Evolutionary conservation across 2,797 vertebrate genomes (phyloP), one percentile per base, ranked within the genome.

Genomic region (Danio tinwini): DNA sequence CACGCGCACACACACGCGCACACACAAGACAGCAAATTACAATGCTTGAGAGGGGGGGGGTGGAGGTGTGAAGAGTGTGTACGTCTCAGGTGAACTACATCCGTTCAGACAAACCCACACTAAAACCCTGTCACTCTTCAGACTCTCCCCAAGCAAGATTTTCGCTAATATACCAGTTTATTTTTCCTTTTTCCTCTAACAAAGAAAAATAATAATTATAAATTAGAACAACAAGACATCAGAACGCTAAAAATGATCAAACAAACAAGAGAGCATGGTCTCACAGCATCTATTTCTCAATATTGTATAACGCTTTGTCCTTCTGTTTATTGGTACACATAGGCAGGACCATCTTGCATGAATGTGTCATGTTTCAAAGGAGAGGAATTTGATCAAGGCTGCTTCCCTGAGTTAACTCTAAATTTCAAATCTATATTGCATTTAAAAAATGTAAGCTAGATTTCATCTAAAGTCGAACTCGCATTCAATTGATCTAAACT

Each of bases 391-490:
- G 93, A 93, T 94, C 93, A 91, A 93, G 94, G 93, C 93, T 95
- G 94, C 94, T 94, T 93, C 93, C 94, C 93, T 93, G 93, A 93
- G 89, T 89, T 90, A 86, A 84, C 86, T 88, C 87, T 67, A 67
- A 85, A 81, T 82, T 55, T 81, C 9, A 61, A 80, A 81, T 78
- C n/a, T 70, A 58, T 39, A 47, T 52, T 52, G 45, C 21, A n/a
- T 67, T 6, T 76, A 63, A 53, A 11, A 52, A 13, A 63, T 76
- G 56, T 83, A 76, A 78, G 83, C 45, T 10, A 53, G 6, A 63
- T 29, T 13, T 69, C 29, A 62, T 58, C 29, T 49, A 12, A 80
- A 37, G 19, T 77, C 0, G 4, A 58, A 71, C 59, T 76, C 13
- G 42, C 44, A 11, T 42, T 7, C 42, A 37, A 62, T 72, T 79